These are phyloP conservation scores for Pygmarrhopalites habei DNA, from an alignment of 1,140 invertebrate species.

Conservation along the genomic window DNA sequence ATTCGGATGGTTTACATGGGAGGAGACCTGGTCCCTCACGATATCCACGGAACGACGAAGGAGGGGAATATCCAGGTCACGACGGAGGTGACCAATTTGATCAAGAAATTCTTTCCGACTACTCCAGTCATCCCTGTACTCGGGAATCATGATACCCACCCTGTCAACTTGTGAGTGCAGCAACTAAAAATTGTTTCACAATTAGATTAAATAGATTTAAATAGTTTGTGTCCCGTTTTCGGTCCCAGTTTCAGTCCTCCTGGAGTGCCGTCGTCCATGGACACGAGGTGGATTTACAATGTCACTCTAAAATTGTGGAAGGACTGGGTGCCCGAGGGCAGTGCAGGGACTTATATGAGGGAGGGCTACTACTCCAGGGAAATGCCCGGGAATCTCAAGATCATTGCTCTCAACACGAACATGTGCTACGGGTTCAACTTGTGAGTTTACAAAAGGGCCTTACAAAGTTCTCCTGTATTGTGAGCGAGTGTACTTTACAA, in stretches of 20 bases:
- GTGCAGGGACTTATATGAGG: constrained; percentile 42
- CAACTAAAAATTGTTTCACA: too few relatives aligned
- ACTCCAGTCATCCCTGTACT: constrained; percentile 62
- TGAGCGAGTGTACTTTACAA: too few relatives aligned
- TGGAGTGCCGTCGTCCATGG: constrained; percentile 22
- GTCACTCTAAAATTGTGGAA: constrained; percentile 43
- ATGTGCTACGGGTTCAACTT: constrained; percentile 29
- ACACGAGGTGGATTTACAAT: constrained; percentile 44
- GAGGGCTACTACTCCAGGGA: constrained; percentile 51
- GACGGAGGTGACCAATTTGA: constrained; percentile 49
- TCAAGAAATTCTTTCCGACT: constrained; percentile 56
- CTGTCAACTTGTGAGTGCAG: constrained; percentile 77
- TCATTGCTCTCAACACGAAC: constrained; percentile 50
- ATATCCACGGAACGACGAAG: constrained; percentile 68
- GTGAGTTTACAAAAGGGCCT: too few relatives aligned
- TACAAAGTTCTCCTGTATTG: too few relatives aligned
- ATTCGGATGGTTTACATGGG: constrained; percentile 73
- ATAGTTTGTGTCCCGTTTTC: too few relatives aligned
- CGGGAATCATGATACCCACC: constrained; percentile 85
- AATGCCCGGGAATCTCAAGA: constrained; percentile 46
- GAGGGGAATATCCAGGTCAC: constrained; percentile 58
- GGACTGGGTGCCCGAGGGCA: constrained; percentile 44
- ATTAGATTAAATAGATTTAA: too few relatives aligned
- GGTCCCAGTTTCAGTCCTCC: constrained; percentile 27
- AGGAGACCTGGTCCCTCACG: constrained; percentile 74